Evolutionary conservation across 1,140 invertebrate species (phyloP).

Genomic region (Pseudomyrmex flavicornis): DNA sequence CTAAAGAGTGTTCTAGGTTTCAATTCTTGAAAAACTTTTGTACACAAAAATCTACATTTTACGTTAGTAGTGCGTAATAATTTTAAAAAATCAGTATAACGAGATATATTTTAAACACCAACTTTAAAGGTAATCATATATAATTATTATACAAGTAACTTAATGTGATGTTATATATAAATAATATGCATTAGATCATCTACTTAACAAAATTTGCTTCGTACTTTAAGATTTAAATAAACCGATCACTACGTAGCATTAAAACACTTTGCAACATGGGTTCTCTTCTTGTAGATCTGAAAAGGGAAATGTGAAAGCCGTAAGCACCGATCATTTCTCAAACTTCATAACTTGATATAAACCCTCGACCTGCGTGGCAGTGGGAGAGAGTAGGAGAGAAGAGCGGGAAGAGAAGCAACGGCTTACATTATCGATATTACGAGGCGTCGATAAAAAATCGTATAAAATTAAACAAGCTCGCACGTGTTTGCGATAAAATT

Average conservation of each 20-base stretch:
- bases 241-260: background rate
- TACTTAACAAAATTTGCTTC: background rate
- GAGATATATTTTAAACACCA: no score
- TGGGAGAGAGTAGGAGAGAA: slow-evolving; percentile 24
- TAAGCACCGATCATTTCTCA: slow-evolving; percentile 82
- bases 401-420: slow-evolving; percentile 59
- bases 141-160: no score
- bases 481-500: slow-evolving; percentile 78
- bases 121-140: no score
- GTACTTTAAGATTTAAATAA: slow-evolving; percentile 15
- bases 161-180: no score
- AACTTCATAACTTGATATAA: slow-evolving; percentile 83
- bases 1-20: no score
- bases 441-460: slow-evolving; percentile 85
- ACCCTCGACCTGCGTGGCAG: slow-evolving; percentile 67
- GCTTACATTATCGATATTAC: slow-evolving; percentile 85
- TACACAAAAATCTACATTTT: no score
- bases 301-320: slow-evolving; percentile 74
- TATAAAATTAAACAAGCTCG: slow-evolving; percentile 84
- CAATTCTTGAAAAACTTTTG: no score
- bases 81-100: no score
- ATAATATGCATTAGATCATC: background rate
- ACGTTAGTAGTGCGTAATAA: no score
- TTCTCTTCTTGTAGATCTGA: slow-evolving; percentile 39
- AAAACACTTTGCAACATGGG: slow-evolving; percentile 26